These are phyloP conservation scores for Potorous gilbertii DNA, from an alignment of 2,797 vertebrate genomes.

Conservation along the genomic window DNA sequence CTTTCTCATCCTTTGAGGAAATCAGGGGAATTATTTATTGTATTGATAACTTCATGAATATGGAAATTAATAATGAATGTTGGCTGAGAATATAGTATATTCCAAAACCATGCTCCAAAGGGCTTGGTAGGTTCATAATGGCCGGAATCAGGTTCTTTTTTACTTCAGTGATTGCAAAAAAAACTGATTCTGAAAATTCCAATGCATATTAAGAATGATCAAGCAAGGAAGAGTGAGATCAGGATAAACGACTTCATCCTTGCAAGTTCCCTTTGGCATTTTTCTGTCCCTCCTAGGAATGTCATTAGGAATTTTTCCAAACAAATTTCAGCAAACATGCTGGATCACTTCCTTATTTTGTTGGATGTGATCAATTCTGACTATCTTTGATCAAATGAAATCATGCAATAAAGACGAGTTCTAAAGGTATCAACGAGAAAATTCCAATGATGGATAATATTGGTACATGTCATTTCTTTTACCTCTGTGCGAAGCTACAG, in stretches of 20 bases:
- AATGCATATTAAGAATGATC: neutral
- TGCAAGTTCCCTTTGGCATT: no score
- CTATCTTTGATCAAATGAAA: neutral
- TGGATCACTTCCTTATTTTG: neutral
- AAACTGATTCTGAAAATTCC: constrained; percentile 51
- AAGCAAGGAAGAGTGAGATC: neutral
- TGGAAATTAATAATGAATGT: constrained; percentile 61
- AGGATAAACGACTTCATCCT: neutral
- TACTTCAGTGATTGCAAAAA: neutral
- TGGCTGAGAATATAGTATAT: constrained; percentile 38
- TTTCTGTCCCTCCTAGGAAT: neutral
- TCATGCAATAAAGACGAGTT: neutral
- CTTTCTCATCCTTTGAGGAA: constrained; percentile 51
- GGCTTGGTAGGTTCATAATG: constrained; percentile 13
- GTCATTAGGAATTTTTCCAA: neutral
- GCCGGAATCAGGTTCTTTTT: neutral
- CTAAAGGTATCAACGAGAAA: neutral
- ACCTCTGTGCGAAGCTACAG: neutral
- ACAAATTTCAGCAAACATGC: neutral
- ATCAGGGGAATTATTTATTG: neutral
- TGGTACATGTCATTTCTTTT: neutral
- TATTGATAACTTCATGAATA: constrained; percentile 36
- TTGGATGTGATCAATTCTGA: neutral
- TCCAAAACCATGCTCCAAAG: neutral
- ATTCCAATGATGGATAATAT: neutral